These are phyloP conservation scores for Actias luna DNA, from an alignment of 2,888 invertebrate genomes.

Conservation along the genomic window DNA sequence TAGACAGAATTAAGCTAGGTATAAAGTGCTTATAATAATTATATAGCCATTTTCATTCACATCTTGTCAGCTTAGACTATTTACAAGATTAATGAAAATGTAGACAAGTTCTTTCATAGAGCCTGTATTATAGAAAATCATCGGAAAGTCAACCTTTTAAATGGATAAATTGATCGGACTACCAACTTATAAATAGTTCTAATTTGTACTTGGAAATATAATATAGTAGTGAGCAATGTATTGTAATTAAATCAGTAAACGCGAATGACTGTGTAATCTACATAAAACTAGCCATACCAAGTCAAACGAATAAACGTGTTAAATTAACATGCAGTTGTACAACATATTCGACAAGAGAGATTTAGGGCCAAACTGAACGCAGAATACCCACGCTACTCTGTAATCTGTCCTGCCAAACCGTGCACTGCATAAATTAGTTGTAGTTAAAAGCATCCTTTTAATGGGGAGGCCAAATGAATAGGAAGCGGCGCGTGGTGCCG, in stretches of 20 bases:
- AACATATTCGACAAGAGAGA: slow-evolving; percentile 61
- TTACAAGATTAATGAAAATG: not conserved
- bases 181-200: not conserved
- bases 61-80: too few relatives aligned
- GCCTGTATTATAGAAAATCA: not conserved
- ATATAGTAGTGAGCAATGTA: too few relatives aligned
- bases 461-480: slow-evolving; percentile 75
- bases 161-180: not conserved
- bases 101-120: not conserved
- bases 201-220: too few relatives aligned
- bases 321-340: slow-evolving; percentile 52
- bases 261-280: not conserved
- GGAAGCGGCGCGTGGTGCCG: slow-evolving; percentile 49
- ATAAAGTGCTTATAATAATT: not conserved
- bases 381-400: slow-evolving; percentile 65
- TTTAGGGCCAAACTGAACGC: slow-evolving; percentile 51
- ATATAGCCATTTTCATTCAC: slow-evolving; percentile 9
- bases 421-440: slow-evolving; percentile 76
- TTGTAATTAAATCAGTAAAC: too few relatives aligned
- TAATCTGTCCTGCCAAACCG: slow-evolving; percentile 74
- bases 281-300: slow-evolving; percentile 22
- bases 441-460: slow-evolving; percentile 78
- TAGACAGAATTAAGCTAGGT: not conserved
- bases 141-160: not conserved
- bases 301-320: slow-evolving; percentile 53